Percentiles rank a stretch among this genome's conserved stretches.
Evolutionary conservation across 92 coral and sea anemone genomes (phyloP).

Genomic region (Porites divaricata): DNA sequence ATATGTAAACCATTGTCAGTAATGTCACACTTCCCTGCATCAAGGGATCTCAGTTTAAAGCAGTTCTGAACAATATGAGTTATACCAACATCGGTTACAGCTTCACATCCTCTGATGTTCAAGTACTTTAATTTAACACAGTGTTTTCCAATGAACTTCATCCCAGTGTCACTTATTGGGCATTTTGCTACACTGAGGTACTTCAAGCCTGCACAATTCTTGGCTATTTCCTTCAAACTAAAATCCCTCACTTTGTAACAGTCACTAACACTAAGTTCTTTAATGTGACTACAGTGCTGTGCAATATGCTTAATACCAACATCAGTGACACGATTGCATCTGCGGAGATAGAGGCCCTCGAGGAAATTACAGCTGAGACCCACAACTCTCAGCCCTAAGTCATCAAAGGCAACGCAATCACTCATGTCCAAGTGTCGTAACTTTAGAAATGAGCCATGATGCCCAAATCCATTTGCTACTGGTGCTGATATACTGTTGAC

Average conservation of each 20-base stretch:
- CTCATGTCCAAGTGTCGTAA: conserved; percentile 87
- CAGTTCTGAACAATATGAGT: conserved; percentile 95
- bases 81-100: conserved; percentile 87
- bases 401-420: conserved; percentile 99
- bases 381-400: conserved; percentile 86
- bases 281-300: conserved; percentile 78
- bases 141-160: conserved; percentile 93
- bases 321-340: conserved; percentile 92
- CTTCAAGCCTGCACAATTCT: conserved; percentile 74
- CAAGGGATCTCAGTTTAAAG: conserved; percentile 91
- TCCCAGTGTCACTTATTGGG: conserved; percentile 93
- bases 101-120: conserved; percentile 94
- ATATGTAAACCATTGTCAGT: conserved; percentile 92
- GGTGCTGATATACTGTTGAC: conserved; percentile 85
- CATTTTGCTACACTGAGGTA: conserved; percentile 98
- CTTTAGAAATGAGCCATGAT: conserved; percentile 75
- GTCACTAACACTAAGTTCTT: conserved; percentile 95
- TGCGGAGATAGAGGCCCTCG: conserved; percentile 86
- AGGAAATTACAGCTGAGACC: conserved; percentile 87
- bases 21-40: conserved; percentile 95
- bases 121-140: conserved; percentile 92
- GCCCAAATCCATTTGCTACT: conserved; percentile 82
- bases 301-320: conserved; percentile 97
- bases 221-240: conserved; percentile 91
- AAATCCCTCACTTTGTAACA: conserved; percentile 96